These are phyloP conservation scores for Geothlypis trichas DNA, from an alignment of 2,113 vertebrate genomes.

Conservation along the genomic window DNA sequence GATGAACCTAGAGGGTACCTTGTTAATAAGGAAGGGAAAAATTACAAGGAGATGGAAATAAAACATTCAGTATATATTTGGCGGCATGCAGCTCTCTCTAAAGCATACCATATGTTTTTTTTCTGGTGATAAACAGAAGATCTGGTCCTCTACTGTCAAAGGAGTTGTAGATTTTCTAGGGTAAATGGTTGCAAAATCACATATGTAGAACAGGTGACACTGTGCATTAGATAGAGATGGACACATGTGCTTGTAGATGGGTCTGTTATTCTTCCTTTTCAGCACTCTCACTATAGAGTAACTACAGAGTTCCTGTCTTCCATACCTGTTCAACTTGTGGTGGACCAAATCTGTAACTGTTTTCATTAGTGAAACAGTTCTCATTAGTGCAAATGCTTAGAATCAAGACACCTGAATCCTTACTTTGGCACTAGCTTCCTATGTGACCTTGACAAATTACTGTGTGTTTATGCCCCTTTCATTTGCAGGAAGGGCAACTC, in stretches of 20 bases:
- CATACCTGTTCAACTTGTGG: not conserved
- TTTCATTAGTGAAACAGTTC: not conserved
- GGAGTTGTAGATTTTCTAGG: not conserved
- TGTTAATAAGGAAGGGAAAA: not conserved
- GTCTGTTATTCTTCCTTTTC: not conserved
- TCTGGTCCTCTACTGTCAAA: not conserved
- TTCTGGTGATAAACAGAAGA: not conserved
- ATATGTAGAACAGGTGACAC: not conserved
- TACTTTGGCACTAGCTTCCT: not conserved
- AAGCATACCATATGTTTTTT: not conserved
- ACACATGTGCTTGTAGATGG: accelerated
- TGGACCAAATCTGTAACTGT: not conserved
- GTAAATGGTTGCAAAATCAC: not conserved
- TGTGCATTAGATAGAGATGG: not conserved
- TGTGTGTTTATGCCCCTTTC: not conserved
- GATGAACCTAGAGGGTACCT: not conserved
- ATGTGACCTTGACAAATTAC: not conserved
- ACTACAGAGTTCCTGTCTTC: not conserved
- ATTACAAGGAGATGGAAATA: not conserved
- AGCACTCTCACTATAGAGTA: not conserved
- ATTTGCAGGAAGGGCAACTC: not conserved
- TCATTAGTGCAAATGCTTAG: not conserved
- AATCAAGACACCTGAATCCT: not conserved
- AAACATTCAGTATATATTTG: not conserved
- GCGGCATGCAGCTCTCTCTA: not conserved